Conservation (phyloP, 1,140 invertebrate genomes). For the Leptopilina clavipes region DNA sequence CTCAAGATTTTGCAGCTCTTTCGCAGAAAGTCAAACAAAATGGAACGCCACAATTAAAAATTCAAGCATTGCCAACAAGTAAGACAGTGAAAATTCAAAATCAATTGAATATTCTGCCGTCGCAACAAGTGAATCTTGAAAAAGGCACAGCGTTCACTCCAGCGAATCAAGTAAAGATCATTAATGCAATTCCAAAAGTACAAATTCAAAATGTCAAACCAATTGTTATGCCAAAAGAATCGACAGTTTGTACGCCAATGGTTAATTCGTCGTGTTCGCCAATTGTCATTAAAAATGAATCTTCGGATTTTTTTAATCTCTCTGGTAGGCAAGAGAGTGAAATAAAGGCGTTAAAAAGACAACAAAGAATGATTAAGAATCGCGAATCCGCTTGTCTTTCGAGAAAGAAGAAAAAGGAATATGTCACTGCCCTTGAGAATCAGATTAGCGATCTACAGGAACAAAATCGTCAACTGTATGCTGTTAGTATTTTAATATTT, state of each 20-base stretch:
- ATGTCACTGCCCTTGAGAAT: slow-evolving; percentile 86
- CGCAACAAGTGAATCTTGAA: slow-evolving; percentile 29
- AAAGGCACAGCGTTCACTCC: slow-evolving; percentile 26
- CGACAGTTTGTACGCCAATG: slow-evolving; percentile 35
- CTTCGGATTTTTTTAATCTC: slow-evolving; percentile 51
- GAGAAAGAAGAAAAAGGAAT: slow-evolving; percentile 94
- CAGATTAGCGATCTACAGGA: slow-evolving; percentile 81
- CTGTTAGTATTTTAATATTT: slow-evolving; percentile 75
- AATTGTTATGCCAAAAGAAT: slow-evolving; percentile 28
- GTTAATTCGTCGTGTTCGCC: slow-evolving; percentile 41
- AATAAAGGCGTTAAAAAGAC: slow-evolving; percentile 83
- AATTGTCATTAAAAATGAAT: slow-evolving; percentile 55
- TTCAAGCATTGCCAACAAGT: slow-evolving; percentile 52
- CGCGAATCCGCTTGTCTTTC: slow-evolving; percentile 92
- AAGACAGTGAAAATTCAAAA: slow-evolving; percentile 50
- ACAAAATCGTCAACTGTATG: slow-evolving; percentile 83
- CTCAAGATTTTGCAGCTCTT: slow-evolving; percentile 73
- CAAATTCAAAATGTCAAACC: slow-evolving; percentile 44
- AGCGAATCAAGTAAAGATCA: slow-evolving; percentile 54
- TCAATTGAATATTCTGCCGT: slow-evolving; percentile 49
- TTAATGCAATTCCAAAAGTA: slow-evolving; percentile 52
- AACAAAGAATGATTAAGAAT: slow-evolving; percentile 94
- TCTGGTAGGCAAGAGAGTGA: slow-evolving; percentile 60
- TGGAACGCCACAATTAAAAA: slow-evolving; percentile 56
- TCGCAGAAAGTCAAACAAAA: slow-evolving; percentile 69